Percentiles rank a stretch among this genome's conserved stretches.
phyloP scores from a whole-genome alignment of 2,797 vertebrate genomes.

The Leptoclinus maculatus region DNA sequence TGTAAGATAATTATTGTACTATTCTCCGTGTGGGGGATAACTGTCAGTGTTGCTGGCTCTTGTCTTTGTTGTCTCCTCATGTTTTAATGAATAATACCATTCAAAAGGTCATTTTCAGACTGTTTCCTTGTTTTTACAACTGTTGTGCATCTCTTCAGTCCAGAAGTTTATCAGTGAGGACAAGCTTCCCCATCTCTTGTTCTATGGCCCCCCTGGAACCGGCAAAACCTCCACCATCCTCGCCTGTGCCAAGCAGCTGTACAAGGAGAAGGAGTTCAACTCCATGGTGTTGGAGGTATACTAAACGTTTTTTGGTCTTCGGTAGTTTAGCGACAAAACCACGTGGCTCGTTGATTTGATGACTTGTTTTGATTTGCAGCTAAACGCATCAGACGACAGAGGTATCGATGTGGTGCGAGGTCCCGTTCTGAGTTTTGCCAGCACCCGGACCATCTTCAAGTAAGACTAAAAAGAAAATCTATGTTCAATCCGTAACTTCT shows the following conservation, averaged over 20 bases:
- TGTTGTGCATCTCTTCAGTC: constrained; percentile 78
- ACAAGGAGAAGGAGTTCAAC: constrained; percentile 92
- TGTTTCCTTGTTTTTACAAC: neutral
- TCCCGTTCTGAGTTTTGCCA: constrained; percentile 95
- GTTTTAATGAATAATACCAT: neutral
- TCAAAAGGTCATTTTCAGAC: neutral
- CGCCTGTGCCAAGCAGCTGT: constrained; percentile 93
- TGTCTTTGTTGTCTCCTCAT: neutral
- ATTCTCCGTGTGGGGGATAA: no score
- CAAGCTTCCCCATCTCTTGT: constrained; percentile 91
- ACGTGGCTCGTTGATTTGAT: neutral
- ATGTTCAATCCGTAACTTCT: neutral
- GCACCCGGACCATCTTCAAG: constrained; percentile 98
- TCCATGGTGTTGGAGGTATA: constrained; percentile 97
- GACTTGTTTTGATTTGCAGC: constrained; percentile 72
- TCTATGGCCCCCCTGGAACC: constrained; percentile 97
- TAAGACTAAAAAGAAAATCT: constrained; percentile 69
- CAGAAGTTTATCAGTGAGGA: constrained; percentile 96
- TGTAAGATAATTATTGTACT: neutral
- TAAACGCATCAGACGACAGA: constrained; percentile 96
- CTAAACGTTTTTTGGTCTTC: neutral
- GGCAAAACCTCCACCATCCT: constrained; percentile 98
- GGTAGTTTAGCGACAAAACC: neutral
- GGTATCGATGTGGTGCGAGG: constrained; percentile 96
- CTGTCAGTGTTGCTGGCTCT: neutral